Evolutionary conservation across 2,888 invertebrate genomes (phyloP), one percentile per base, ranked within the genome.

Genomic region (Tachina grossa): DNA sequence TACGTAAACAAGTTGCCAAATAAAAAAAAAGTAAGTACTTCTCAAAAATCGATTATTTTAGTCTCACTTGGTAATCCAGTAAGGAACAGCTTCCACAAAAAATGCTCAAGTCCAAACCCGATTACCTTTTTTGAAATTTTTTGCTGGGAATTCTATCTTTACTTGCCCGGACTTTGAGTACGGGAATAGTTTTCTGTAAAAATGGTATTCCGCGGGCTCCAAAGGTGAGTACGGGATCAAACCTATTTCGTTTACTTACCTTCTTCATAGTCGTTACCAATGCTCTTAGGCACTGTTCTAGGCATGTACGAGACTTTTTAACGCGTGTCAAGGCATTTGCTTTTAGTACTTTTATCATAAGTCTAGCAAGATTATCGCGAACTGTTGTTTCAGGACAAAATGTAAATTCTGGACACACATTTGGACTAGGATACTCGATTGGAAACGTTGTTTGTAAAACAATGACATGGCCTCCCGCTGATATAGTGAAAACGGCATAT

Each of bases 271-370:
- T 94, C 16, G 94, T 93, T 13, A 96, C 95, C 83, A 97, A 93
- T 68, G 96, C 95, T 51, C 96, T 93, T 57, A 98, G 93, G 92
- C 98, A 98, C 65, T 97, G 97, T 91, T 98, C 96, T 74, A 98
- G 93, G 91, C 98, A 98, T 51, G 97, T 96, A 71, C 97, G 95
- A 72, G 97, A 97, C 91, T 97, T 96, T 87, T 95, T 95, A 1
- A 98, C 97, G 89, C 97, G 95, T 88, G 96, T 96, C 89, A 96
- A 94, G 0, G 97, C 97, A 72, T 96, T 95, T 91, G 95, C 96
- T 88, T 96, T 96, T 49, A 98, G 93, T 16, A 96, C 96, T 93
- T 97, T 97, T 68, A 97, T 93, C 72, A 98, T 93, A 91, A 96
- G 96, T 10, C 94, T 94, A 88, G 96, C 96, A 1, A 95, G 94